A percentile compares a stretch with the other conserved stretches of the same genome.
Conservation (phyloP, 1,140 invertebrate species). For the Mercenaria mercenaria region DNA sequence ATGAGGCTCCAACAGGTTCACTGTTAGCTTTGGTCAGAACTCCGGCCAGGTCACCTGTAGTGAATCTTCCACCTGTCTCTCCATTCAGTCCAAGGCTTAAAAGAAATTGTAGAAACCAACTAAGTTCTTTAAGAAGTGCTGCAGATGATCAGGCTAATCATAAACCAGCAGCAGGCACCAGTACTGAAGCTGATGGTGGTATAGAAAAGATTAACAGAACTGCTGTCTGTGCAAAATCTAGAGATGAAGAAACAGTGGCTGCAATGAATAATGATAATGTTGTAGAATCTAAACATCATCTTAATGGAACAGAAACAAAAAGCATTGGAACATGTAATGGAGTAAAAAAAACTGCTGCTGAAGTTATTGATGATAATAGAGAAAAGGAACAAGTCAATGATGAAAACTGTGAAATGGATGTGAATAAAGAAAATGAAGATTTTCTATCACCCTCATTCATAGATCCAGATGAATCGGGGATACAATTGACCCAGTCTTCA, state of each 20-base stretch:
- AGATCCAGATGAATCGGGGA: constrained; percentile 65
- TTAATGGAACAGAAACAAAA: neutral
- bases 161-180: neutral
- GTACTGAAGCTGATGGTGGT: neutral
- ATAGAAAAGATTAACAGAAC: neutral
- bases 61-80: neutral
- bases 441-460: constrained; percentile 59
- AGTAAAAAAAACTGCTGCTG: neutral
- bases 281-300: neutral
- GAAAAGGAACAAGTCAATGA: neutral
- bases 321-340: neutral
- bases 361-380: neutral
- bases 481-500: constrained; percentile 74
- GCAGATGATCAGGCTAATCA: neutral
- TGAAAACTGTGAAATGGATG: neutral
- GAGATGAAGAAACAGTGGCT: neutral
- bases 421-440: constrained; percentile 44
- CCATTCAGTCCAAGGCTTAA: constrained; percentile 52
- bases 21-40: neutral
- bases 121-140: neutral
- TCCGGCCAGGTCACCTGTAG: neutral
- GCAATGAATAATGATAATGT: neutral
- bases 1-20: neutral
- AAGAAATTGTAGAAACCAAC: neutral
- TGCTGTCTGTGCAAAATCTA: neutral